Evolutionary conservation across 1,140 invertebrate species (phyloP).

Genomic region (Scaptomyza montana): DNA sequence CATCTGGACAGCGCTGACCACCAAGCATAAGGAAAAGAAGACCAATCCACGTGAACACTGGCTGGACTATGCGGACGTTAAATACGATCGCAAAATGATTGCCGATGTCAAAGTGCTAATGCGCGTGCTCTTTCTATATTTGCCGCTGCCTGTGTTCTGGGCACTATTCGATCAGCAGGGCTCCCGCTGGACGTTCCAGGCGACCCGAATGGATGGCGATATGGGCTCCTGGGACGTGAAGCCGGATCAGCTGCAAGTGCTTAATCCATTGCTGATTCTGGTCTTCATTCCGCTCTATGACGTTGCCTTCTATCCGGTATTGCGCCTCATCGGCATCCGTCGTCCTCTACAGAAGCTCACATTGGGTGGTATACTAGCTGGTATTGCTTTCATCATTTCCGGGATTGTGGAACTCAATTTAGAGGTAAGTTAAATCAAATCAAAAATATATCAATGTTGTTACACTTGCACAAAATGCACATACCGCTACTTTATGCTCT

Average conservation of each 20-base stretch:
- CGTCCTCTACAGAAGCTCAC: constrained; percentile 86
- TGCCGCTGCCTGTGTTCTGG: constrained; percentile 94
- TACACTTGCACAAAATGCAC: neutral
- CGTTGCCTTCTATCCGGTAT: constrained; percentile 87
- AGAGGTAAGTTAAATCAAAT: constrained; percentile 84
- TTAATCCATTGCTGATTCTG: constrained; percentile 92
- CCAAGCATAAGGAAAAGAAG: constrained; percentile 86
- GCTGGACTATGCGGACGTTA: constrained; percentile 92
- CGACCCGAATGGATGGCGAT: constrained; percentile 93
- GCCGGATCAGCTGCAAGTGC: constrained; percentile 92
- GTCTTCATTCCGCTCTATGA: constrained; percentile 92
- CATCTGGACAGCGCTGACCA: constrained; percentile 89
- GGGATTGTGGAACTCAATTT: constrained; percentile 92
- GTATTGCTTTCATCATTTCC: constrained; percentile 93
- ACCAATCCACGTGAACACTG: constrained; percentile 87
- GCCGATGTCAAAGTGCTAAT: constrained; percentile 89
- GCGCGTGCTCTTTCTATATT: constrained; percentile 89
- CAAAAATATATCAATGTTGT: neutral
- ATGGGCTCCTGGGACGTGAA: constrained; percentile 88
- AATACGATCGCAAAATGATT: constrained; percentile 87
- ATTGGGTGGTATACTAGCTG: constrained; percentile 92
- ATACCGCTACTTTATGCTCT: neutral
- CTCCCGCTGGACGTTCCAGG: constrained; percentile 97
- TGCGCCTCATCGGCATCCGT: constrained; percentile 85
- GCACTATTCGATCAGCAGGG: constrained; percentile 93